Evolutionary conservation across 2,888 invertebrate species (phyloP), one percentile per base, ranked within the genome.

Genomic region (Caenorhabditis sp.): DNA sequence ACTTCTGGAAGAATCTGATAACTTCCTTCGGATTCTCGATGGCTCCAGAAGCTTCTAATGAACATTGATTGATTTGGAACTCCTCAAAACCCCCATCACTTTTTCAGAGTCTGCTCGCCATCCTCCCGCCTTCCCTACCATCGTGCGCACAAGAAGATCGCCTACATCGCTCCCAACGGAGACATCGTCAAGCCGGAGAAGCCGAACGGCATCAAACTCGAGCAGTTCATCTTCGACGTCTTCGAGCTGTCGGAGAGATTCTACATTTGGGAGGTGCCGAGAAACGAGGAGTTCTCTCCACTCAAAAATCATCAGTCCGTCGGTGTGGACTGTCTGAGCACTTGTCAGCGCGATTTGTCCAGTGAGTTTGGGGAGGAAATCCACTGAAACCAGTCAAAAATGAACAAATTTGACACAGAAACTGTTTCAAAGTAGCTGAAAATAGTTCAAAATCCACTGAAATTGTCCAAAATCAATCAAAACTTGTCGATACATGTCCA

Each of bases 171-270:
- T 92, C 41, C 41, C 7, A 22, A 58, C 2, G 82, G 84, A 16
- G 74, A 69, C 5, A 12, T 92, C 26, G 94, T 95, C 49, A 95
- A 95, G 85, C 98, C 99, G 0, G 94, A 94, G 0, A 94, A 95
- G 83, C 95, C 96, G 0, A 99, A 99, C 90, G 99, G 98, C 12
- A 96, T 99, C 86, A 99, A 99, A 94, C 95, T 99, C 93, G 99
- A 99, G 92, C 99, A 98, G 93, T 99, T 99, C 93, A 96, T 99
- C 12, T 99, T 99, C 93, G 99, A 99, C 93, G 97, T 98, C 0
- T 99, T 99, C 92, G 96, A 96, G 91, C 97, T 96, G 93, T 95
- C 97, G 0, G 95, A 96, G 94, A 95, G 95, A 89, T 96, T 99
- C 91, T 96, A 96, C 14, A 96, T 96, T 7, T 96, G 97, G 95